Evolutionary conservation across 2,113 vertebrate species (phyloP).

Genomic region (Salvelinus alpinus): DNA sequence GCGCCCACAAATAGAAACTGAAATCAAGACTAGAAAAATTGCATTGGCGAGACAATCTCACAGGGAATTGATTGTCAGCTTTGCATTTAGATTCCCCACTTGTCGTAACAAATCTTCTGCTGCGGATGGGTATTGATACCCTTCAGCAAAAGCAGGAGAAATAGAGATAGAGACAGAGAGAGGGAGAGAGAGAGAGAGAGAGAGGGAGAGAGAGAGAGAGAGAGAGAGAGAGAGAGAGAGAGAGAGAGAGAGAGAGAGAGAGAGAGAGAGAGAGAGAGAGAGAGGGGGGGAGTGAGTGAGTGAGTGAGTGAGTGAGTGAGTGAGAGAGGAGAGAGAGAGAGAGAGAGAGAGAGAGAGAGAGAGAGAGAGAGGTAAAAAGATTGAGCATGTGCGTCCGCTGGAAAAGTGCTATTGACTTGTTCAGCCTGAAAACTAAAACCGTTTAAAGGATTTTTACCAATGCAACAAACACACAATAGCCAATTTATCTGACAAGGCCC

Average conservation of each 20-base stretch:
- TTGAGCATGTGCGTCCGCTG: conserved; percentile 15
- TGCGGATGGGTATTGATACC: conserved; percentile 57
- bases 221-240: background rate
- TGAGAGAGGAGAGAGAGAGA: conserved; percentile 4
- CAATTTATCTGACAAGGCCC: conserved; percentile 58
- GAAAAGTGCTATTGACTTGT: conserved; percentile 50
- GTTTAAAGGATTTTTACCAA: conserved; percentile 50
- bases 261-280: conserved; percentile 20
- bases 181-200: conserved; percentile 11
- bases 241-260: background rate
- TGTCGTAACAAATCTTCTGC: conserved; percentile 58
- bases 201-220: conserved; percentile 30
- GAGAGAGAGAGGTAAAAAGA: conserved; percentile 22
- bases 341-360: background rate
- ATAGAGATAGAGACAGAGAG: conserved; percentile 35
- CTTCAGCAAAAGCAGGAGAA: conserved; percentile 22
- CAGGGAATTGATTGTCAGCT: conserved; percentile 64
- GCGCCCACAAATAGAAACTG: conserved; percentile 36
- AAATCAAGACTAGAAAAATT: conserved; percentile 63
- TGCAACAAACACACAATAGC: conserved; percentile 49
- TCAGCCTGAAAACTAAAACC: conserved; percentile 46
- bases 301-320: no score
- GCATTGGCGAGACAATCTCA: conserved; percentile 42
- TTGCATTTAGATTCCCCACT: conserved; percentile 58
- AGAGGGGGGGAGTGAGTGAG: conserved; percentile 29